A percentile compares a stretch with the other conserved stretches of the same genome.
phyloP scores from a whole-genome alignment of 2,797 vertebrate species.

The Cryptoprocta ferox region DNA sequence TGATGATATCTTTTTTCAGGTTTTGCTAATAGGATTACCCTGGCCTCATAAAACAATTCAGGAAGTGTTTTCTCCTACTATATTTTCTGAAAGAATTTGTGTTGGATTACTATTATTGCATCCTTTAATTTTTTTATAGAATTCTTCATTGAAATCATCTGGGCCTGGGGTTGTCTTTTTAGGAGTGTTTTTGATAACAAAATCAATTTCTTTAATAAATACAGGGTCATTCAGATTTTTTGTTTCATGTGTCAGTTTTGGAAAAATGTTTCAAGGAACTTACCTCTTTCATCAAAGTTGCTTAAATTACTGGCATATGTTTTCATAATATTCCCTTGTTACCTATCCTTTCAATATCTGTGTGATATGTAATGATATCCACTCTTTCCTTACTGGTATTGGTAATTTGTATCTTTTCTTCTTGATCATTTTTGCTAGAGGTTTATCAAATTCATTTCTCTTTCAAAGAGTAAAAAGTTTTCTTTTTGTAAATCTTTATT shows the following conservation, averaged over 20 bases:
- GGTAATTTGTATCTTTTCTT: neutral
- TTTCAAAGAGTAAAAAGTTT: conserved; percentile 7
- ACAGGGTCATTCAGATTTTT: neutral
- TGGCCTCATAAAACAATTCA: conserved; percentile 22
- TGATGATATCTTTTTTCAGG: conserved; percentile 8
- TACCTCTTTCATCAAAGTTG: neutral
- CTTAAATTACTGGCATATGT: conserved; percentile 22
- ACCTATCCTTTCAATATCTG: neutral
- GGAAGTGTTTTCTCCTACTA: neutral
- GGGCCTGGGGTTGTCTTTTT: neutral
- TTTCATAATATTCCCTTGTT: conserved; percentile 27
- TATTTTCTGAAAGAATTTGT: conserved; percentile 32
- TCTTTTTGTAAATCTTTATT: neutral
- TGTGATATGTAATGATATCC: neutral
- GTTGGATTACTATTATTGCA: conserved; percentile 28
- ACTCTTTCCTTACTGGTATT: neutral
- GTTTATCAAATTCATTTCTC: neutral
- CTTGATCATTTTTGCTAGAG: conserved; percentile 5
- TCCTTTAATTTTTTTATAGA: neutral
- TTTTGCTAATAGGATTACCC: conserved; percentile 29
- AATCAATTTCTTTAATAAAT: conserved; percentile 33
- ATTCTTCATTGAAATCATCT: neutral
- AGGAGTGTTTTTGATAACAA: conserved; percentile 30
- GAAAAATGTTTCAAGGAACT: neutral
- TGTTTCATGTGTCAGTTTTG: neutral